Base-by-base conservation (phyloP, 1,140 invertebrate genomes). In the Lordiphosa stackelbergi region DNA sequence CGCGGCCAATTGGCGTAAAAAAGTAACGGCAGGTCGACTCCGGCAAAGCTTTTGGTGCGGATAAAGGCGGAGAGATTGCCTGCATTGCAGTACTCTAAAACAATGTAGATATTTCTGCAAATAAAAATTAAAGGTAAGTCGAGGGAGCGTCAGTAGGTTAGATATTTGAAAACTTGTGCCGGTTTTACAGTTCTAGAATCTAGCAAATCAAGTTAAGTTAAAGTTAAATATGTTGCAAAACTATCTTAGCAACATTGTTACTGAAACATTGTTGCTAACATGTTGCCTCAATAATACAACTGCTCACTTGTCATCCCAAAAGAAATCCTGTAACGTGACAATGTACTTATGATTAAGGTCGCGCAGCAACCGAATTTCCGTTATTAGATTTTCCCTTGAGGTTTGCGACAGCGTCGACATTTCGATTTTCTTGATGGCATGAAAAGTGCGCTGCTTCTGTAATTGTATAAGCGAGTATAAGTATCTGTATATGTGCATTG, bases 51-150 rank as follows among this genome's bases (percentile, higher is more conserved):
- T 42, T 92, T 92, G 48, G 90, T 90, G 49, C 91, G 92, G 66
- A 98, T 95, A 85, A 95, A 96, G 52, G 90, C 89, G 0, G 94
- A 95, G 3, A 98, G 88, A 88, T 97, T 95, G 5, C 96, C 95
- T 9, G 94, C 95, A 75, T 94, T 92, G 86, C 96, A 97, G 78
- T 93, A 96, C 79, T 98, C 96, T 91, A 95, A 93, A 41, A 96
- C 93, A 34, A 97, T 93, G 73, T 96, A 97, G 66, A 97, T 95
- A 73, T 93, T 93, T 69, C 93, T 94, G 75, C 1, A 22, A 40
- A 81, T 69, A 64, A n/a, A n/a, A 2, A 24, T 4, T 2, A 8
- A 4, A 9, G 13, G n/a, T 7, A 48, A 9, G 8, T 24, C 22
- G 22, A 24, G n/a, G n/a, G n/a, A n/a, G n/a, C n/a, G n/a, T n/a